Conservation (phyloP, 2,888 invertebrate species). For the Acanthosepion pharaonis region DNA sequence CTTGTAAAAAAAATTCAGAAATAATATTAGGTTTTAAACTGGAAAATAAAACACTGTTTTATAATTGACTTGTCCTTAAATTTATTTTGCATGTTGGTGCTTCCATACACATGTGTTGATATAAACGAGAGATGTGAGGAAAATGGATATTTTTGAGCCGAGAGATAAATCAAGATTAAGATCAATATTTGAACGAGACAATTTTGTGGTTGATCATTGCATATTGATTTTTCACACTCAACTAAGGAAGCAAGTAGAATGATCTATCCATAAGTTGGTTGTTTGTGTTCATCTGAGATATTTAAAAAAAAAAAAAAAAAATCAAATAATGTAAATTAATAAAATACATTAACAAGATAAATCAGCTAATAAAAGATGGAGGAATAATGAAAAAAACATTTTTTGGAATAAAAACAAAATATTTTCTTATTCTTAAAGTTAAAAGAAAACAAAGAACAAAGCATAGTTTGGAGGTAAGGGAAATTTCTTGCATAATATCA, state of each 20-base stretch:
- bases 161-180: background rate
- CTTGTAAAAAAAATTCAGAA: too few species aligned
- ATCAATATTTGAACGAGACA: conserved; percentile 6
- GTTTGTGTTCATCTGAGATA: background rate
- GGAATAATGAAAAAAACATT: background rate
- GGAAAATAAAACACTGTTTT: too few species aligned
- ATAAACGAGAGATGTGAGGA: background rate
- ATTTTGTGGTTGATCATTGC: background rate
- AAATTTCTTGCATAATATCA: background rate
- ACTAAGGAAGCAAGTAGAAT: background rate
- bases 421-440: background rate
- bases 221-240: conserved; percentile 1
- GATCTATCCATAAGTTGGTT: background rate
- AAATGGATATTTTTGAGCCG: background rate
- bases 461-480: background rate
- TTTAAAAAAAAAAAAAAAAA: background rate
- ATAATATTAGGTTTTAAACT: too few species aligned
- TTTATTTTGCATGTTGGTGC: too few species aligned
- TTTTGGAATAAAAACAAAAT: background rate
- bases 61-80: too few species aligned
- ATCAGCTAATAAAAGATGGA: background rate
- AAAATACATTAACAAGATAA: background rate
- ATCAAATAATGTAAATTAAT: background rate
- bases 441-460: background rate
- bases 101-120: background rate